Conservation (phyloP, 2,113 vertebrate genomes). For the Smithornis capensis region DNA sequence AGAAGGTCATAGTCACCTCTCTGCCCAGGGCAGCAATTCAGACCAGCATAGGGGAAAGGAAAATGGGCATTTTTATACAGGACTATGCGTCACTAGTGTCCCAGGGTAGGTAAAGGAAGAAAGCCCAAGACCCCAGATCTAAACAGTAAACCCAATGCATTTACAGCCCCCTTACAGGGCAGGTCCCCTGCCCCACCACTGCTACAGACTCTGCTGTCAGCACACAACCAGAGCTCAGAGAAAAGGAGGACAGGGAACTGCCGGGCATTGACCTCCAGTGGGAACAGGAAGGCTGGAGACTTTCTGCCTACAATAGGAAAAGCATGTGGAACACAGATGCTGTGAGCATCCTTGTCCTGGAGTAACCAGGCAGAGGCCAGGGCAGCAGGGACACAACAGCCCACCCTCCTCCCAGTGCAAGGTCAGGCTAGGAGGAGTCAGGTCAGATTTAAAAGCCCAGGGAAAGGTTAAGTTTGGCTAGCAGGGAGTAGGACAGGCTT, state of each 20-base stretch:
- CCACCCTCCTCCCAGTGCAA: neutral
- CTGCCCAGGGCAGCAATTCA: neutral
- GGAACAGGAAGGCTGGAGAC: neutral
- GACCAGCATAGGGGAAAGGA: neutral
- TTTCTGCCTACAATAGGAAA: neutral
- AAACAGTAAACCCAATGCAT: accelerated
- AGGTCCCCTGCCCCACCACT: neutral
- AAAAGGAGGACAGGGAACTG: neutral
- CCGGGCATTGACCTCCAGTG: neutral
- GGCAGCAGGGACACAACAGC: neutral
- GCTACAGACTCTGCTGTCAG: neutral
- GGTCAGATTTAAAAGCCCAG: neutral
- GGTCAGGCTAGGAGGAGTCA: neutral
- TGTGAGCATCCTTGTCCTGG: neutral
- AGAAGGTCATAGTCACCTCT: neutral
- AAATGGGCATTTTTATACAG: neutral
- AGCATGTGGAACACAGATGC: neutral
- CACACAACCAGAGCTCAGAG: neutral
- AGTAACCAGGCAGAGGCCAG: conserved; percentile 7
- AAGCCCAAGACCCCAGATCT: neutral
- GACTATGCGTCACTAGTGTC: neutral
- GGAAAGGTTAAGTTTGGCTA: neutral
- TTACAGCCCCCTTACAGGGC: neutral
- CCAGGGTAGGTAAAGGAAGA: neutral
- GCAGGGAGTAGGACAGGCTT: neutral